These are phyloP conservation scores for Pollenia labialis DNA, from an alignment of 2,888 invertebrate genomes.

Conservation along the genomic window DNA sequence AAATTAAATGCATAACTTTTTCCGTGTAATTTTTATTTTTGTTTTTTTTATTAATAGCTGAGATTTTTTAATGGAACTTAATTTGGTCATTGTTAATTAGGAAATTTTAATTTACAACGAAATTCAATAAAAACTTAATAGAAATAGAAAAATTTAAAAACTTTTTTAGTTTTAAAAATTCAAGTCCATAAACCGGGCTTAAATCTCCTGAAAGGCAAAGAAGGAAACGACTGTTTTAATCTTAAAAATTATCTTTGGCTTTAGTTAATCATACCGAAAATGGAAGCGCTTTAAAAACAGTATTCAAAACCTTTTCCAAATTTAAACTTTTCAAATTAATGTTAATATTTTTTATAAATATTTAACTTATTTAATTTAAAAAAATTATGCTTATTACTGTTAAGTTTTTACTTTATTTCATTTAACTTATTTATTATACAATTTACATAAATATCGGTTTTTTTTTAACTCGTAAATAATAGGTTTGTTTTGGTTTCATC, in stretches of 20 bases:
- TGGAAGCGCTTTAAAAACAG: no score
- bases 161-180: no score
- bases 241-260: no score
- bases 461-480: slow-evolving; percentile 3
- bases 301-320: no score
- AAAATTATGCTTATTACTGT: neutral
- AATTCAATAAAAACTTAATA: slow-evolving; percentile 36
- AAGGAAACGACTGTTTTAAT: no score
- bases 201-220: no score
- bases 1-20: slow-evolving; percentile 55
- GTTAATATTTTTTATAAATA: no score
- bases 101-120: slow-evolving; percentile 46
- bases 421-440: slow-evolving; percentile 30
- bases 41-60: slow-evolving; percentile 34
- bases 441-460: neutral
- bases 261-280: no score
- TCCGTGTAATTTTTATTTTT: slow-evolving; percentile 6
- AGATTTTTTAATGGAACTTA: slow-evolving; percentile 69
- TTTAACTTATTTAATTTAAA: no score
- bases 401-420: slow-evolving; percentile 20
- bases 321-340: no score
- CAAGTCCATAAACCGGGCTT: no score
- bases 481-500: neutral
- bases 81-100: slow-evolving; percentile 68
- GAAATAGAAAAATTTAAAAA: neutral